These are phyloP conservation scores for Mesembrinibis cayennensis DNA, from an alignment of 2,113 vertebrate species.

Conservation along the genomic window DNA sequence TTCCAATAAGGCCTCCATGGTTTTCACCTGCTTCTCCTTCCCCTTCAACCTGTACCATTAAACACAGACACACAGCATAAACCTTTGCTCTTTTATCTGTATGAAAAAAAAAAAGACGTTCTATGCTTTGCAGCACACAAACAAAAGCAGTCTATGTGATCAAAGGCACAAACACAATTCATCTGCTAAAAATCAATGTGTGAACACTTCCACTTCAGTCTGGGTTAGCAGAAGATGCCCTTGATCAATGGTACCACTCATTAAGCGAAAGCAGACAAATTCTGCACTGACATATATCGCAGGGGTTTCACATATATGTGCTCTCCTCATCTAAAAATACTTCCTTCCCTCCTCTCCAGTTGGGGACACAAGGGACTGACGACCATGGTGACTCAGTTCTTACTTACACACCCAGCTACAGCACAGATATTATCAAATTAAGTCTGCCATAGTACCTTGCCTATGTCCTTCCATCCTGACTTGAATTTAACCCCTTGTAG, in stretches of 20 bases:
- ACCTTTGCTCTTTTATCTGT: neutral
- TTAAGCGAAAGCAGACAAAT: neutral
- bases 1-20: conserved; percentile 72
- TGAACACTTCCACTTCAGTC: neutral
- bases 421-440: neutral
- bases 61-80: neutral
- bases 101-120: neutral
- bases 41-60: conserved; percentile 72
- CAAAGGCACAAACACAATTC: conserved; percentile 14
- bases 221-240: neutral
- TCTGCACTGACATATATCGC: neutral
- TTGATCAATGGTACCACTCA: neutral
- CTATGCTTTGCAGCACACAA: neutral
- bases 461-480: neutral
- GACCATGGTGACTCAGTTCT: neutral
- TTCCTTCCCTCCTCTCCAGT: neutral
- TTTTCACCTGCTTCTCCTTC: conserved; percentile 77
- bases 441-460: neutral
- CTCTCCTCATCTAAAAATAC: neutral
- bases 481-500: neutral
- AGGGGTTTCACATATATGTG: neutral
- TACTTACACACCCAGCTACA: neutral
- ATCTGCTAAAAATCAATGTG: neutral
- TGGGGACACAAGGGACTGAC: neutral
- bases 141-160: neutral